Evolutionary conservation across 2,888 invertebrate genomes (phyloP).

Genomic region (Stenodera caucasica): DNA sequence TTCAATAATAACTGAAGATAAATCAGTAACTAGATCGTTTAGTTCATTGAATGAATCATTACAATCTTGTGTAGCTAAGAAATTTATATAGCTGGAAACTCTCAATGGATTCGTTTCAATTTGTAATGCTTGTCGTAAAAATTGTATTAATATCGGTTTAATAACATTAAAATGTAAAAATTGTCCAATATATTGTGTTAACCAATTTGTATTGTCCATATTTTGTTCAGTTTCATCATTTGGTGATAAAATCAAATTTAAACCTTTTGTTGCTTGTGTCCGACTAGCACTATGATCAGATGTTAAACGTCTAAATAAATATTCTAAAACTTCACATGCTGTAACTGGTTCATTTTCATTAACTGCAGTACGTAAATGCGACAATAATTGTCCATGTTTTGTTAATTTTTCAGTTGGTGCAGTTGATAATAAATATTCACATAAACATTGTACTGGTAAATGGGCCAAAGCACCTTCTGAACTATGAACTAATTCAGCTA

Average conservation of each 20-base stretch:
- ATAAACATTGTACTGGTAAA: conserved; percentile 95
- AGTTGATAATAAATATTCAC: conserved; percentile 86
- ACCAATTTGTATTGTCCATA: conserved; percentile 57
- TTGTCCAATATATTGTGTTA: conserved; percentile 67
- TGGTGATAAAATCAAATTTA: conserved; percentile 49
- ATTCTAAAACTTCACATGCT: conserved; percentile 85
- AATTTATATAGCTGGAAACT: conserved; percentile 82
- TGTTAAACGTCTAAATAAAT: conserved; percentile 82
- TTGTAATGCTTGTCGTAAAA: conserved; percentile 83
- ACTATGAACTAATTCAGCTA: conserved; percentile 90
- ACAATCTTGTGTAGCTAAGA: conserved; percentile 74
- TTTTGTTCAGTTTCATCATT: conserved; percentile 53
- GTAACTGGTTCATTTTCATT: conserved; percentile 57
- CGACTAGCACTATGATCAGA: conserved; percentile 79
- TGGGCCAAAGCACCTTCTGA: conserved; percentile 85
- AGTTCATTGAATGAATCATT: conserved; percentile 69
- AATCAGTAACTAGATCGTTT: conserved; percentile 73
- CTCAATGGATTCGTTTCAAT: conserved; percentile 86
- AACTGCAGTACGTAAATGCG: conserved; percentile 63
- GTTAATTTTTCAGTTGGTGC: conserved; percentile 70
- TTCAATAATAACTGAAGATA: conserved; percentile 90
- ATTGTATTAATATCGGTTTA: conserved; percentile 68
- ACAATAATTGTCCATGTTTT: conserved; percentile 67
- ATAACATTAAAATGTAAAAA: conserved; percentile 79
- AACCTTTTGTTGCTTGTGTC: conserved; percentile 69